Percentiles rank a stretch among this genome's conserved stretches.
phyloP scores from a whole-genome alignment of 2,797 vertebrate genomes.

The Gymnothorax reevesii region DNA sequence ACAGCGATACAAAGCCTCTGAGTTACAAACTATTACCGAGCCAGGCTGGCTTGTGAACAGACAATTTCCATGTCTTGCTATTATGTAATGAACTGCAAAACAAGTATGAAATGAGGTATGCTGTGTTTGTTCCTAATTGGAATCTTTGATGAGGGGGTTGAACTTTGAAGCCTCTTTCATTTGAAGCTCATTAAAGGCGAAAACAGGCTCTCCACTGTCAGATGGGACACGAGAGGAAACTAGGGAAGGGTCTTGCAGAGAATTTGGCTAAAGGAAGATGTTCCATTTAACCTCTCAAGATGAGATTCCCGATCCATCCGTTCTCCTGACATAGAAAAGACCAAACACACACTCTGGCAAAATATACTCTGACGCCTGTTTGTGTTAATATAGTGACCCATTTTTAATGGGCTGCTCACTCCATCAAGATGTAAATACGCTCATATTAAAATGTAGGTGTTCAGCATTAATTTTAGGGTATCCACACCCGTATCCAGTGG shows the following conservation, averaged over 20 bases:
- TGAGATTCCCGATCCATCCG: background rate
- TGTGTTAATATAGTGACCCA: too few relatives aligned
- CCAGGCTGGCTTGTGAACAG: background rate
- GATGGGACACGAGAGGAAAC: background rate
- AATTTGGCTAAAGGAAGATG: background rate
- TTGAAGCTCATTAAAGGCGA: background rate
- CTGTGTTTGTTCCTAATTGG: background rate
- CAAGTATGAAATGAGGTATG: background rate
- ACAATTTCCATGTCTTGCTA: background rate
- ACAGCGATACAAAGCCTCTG: background rate
- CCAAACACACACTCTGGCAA: background rate
- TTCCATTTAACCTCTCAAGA: background rate
- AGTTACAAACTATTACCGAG: background rate
- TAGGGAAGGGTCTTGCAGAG: background rate
- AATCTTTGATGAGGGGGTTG: slow-evolving; percentile 1
- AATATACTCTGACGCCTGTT: too few relatives aligned
- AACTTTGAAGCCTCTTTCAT: background rate
- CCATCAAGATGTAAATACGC: too few relatives aligned
- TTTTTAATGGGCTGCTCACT: too few relatives aligned
- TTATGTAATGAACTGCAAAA: background rate
- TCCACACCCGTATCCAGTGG: too few relatives aligned
- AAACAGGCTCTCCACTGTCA: background rate
- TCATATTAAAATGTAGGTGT: too few relatives aligned
- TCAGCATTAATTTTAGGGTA: too few relatives aligned
- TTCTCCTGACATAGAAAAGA: background rate